Evolutionary conservation across 2,888 invertebrate species (phyloP).

Genomic region (Cryptophagus acutangulus): DNA sequence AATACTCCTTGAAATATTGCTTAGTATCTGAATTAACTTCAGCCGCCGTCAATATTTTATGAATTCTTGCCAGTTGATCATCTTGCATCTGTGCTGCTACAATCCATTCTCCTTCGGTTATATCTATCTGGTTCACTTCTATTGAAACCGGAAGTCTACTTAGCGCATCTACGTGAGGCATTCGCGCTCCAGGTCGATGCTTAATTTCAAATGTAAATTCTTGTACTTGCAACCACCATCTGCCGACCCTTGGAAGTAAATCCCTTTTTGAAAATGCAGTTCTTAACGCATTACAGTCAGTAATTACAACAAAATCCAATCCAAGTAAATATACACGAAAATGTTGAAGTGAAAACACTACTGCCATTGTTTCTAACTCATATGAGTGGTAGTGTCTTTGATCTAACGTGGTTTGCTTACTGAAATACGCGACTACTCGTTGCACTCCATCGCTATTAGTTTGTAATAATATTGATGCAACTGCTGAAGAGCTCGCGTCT

Average conservation of each 20-base stretch:
- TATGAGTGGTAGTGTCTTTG: conserved; percentile 38
- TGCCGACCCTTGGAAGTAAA: conserved; percentile 32
- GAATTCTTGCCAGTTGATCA: conserved; percentile 12
- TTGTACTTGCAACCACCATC: conserved; percentile 20
- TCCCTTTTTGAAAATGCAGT: conserved; percentile 30
- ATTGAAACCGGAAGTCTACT: conserved; percentile 20
- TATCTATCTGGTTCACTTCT: too few relatives aligned
- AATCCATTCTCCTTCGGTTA: conserved; percentile 24
- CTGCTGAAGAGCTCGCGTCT: conserved; percentile 27
- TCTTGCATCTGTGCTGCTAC: conserved; percentile 19
- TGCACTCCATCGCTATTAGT: conserved; percentile 21
- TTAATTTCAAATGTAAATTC: conserved; percentile 20
- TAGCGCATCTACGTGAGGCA: conserved; percentile 22
- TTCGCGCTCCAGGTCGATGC: conserved; percentile 14
- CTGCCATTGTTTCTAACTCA: conserved; percentile 39
- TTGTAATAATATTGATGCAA: conserved; percentile 32
- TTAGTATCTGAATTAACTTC: conserved; percentile 13
- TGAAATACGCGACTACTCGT: conserved; percentile 35
- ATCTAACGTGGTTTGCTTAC: conserved; percentile 31
- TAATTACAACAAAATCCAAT: conserved; percentile 29
- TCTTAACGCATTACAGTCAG: conserved; percentile 37
- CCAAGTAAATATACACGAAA: conserved; percentile 37
- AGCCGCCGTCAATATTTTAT: conserved; percentile 10
- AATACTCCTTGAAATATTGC: conserved; percentile 13
- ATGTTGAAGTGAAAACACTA: conserved; percentile 34